These are phyloP conservation scores for Theonella swinhoei DNA, from an alignment of 37 sponge, comb jelly and placozoan species.

Conservation along the genomic window DNA sequence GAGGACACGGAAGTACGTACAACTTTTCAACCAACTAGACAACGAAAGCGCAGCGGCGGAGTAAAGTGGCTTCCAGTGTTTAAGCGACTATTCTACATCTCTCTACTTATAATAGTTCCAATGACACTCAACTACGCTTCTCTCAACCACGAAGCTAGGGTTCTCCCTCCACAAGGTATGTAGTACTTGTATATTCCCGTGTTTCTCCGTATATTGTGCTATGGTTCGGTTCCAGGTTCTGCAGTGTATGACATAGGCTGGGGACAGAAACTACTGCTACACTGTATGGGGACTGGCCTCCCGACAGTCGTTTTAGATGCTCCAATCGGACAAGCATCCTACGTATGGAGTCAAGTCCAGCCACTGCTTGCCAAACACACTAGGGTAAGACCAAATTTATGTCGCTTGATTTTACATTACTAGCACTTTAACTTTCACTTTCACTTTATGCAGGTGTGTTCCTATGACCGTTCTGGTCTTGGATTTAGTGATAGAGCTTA, in stretches of 20 bases:
- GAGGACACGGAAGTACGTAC: neutral
- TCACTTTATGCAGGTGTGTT: conserved; percentile 51
- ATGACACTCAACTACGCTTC: conserved; percentile 61
- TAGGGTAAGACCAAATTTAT: too few species aligned
- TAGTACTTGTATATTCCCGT: too few species aligned
- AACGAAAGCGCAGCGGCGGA: neutral
- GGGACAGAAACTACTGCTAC: conserved; percentile 62
- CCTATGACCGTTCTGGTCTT: conserved; percentile 69
- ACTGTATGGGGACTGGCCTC: conserved; percentile 44
- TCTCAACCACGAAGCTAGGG: conserved; percentile 45
- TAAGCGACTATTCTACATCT: conserved; percentile 15
- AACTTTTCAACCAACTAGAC: neutral
- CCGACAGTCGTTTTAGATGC: conserved; percentile 69
- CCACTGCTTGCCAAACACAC: conserved; percentile 53
- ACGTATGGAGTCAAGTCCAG: conserved; percentile 51
- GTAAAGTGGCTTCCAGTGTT: conserved; percentile 32
- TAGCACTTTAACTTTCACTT: neutral
- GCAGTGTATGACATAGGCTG: conserved; percentile 62
- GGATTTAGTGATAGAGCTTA: conserved; percentile 76
- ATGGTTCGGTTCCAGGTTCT: too few species aligned
- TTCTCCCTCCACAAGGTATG: conserved; percentile 49
- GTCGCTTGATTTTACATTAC: too few species aligned
- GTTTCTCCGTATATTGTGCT: too few species aligned
- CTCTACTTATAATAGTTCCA: conserved; percentile 36
- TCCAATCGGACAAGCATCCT: conserved; percentile 66